These are phyloP conservation scores for Cydia fagiglandana DNA, from an alignment of 1,140 invertebrate genomes.

Conservation along the genomic window DNA sequence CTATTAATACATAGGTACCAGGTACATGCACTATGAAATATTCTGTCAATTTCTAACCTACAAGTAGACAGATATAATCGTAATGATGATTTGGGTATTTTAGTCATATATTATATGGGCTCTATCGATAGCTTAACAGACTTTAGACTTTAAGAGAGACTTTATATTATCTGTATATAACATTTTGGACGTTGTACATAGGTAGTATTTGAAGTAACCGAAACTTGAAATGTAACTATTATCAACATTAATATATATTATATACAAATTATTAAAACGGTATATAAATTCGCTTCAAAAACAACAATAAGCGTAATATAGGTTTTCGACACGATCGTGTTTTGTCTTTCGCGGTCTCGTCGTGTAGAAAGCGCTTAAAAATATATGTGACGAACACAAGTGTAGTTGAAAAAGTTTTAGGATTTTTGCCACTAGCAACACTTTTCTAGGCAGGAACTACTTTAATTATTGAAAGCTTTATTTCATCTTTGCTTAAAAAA, in stretches of 20 bases:
- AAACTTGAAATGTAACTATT: background rate
- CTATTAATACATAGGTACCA: no score
- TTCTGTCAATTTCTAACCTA: no score
- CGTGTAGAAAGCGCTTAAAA: conserved; percentile 3
- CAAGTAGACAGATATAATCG: background rate
- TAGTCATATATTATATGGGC: background rate
- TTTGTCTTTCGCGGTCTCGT: background rate
- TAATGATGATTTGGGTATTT: background rate
- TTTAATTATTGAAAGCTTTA: background rate
- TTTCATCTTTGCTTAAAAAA: no score
- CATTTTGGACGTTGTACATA: conserved; percentile 11
- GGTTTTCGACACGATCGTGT: background rate
- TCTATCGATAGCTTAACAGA: conserved; percentile 4
- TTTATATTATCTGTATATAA: conserved; percentile 10
- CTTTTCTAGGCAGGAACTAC: background rate
- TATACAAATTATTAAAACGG: background rate
- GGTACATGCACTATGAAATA: no score
- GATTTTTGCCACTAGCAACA: background rate
- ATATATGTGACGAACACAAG: background rate
- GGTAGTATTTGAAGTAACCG: background rate
- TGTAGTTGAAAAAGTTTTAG: background rate
- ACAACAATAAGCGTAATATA: conserved; percentile 10
- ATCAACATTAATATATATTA: conserved; percentile 6
- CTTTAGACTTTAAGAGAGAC: background rate
- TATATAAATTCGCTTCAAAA: conserved; percentile 8